Percentiles rank a stretch among this genome's conserved stretches.
Conservation (phyloP, 2,113 vertebrate species). For the Apteryx mantelli region DNA sequence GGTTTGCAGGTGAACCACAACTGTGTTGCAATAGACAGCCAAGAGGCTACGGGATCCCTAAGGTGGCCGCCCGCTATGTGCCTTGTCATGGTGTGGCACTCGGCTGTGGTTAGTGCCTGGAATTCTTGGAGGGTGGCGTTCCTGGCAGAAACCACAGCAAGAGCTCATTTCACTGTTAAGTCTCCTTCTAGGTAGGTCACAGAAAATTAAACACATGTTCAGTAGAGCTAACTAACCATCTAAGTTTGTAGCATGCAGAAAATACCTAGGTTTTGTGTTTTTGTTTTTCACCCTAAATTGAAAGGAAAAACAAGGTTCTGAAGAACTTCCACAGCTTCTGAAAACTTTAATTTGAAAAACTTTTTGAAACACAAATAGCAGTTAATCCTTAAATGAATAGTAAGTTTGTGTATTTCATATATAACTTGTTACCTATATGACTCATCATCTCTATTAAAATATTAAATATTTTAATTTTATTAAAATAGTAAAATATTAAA, state of each 20-base stretch:
- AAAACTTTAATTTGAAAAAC: neutral
- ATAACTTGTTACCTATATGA: neutral
- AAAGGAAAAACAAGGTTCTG: neutral
- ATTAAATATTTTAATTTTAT: neutral
- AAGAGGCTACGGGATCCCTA: neutral
- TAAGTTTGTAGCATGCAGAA: neutral
- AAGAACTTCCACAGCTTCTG: neutral
- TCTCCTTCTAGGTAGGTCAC: neutral
- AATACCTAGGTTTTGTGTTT: neutral
- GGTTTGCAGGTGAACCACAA: neutral
- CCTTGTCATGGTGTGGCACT: rapidly evolving
- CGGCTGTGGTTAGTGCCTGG: neutral
- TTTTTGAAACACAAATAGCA: neutral
- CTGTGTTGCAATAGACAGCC: neutral
- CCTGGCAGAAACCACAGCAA: neutral
- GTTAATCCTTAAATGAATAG: neutral
- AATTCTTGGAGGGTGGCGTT: neutral
- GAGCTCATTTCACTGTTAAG: neutral
- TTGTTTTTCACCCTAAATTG: neutral
- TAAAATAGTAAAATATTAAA: neutral
- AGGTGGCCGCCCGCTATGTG: neutral
- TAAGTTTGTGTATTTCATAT: neutral
- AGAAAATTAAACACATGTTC: neutral
- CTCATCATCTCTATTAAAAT: neutral
- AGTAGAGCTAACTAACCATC: neutral